Base-by-base conservation (phyloP, 1,140 invertebrate species). In the Venustaconcha ellipsiformis region DNA sequence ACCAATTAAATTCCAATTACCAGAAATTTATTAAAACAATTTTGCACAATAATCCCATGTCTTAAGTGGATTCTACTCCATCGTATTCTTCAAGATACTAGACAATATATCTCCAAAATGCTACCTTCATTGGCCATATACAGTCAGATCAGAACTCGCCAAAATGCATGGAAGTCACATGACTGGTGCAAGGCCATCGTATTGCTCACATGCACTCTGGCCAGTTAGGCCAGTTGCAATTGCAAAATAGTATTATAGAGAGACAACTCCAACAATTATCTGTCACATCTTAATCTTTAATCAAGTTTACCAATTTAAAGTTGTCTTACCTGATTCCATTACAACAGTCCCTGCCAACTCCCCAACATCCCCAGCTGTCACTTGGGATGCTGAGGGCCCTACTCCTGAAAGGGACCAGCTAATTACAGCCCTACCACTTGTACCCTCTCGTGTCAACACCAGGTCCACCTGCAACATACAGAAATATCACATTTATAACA, bases 341-440 rank as follows among this genome's bases (percentile, higher is more conserved):
- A 75, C 70, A 20, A 85, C 77, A 14, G 78, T 80, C 18, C 87
- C 87, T 74, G 70, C 67, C 23, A 81, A 67, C 14, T 75, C 72
- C 5, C 60, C 74, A 26, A 85, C 79, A 80, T 88, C 87, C 48
- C 60, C 69, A 2, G 63, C 57, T 5, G 82, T 86, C 20, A 87
- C 83, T 18, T 66, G 72, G 5, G 72, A 70, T 48, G 78, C 78
- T 73, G 84, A 80, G 18, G 70, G 17, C 20, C 83, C 85, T 55
- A 78, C 75, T 20, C 82, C 84, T 23, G 64, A 57, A 14, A 88
- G 20, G 8, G 70, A 56, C 88, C 88, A 89, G 8, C 69, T 74
- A 14, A 89, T 81, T 18, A 65, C 76, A 62, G 84, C 87, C 60
- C 77, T 66, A n/a, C 88, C 88, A 80, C 83, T 89, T n/a, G 84